Evolutionary conservation across 2,888 invertebrate genomes (phyloP).

Genomic region (Petrolisthes manimaculis): DNA sequence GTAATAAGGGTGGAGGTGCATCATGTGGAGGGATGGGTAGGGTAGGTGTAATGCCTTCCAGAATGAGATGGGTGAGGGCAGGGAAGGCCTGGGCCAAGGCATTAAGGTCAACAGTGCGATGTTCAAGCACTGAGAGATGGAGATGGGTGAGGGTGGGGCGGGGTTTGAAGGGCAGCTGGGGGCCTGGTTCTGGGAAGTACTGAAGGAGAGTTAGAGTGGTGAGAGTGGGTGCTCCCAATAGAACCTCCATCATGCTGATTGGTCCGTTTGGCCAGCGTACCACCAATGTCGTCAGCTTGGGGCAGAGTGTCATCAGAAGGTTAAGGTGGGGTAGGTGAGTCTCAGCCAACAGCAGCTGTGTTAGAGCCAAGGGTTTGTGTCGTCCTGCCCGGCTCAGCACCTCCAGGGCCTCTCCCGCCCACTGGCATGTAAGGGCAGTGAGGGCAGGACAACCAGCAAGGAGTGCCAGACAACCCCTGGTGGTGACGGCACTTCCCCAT

Average conservation of each 20-base stretch:
- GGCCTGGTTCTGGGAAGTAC: conserved; percentile 29
- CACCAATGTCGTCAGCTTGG: conserved; percentile 34
- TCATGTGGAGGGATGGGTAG: conserved; percentile 15
- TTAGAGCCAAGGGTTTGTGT: conserved; percentile 15
- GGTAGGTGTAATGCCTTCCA: conserved; percentile 47
- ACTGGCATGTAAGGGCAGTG: conserved; percentile 44
- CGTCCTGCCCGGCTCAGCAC: conserved; percentile 31
- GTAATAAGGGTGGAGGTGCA: not conserved
- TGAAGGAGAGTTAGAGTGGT: conserved; percentile 46
- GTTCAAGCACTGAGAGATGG: conserved; percentile 48
- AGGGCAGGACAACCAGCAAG: conserved; percentile 39
- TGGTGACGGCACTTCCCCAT: conserved; percentile 56
- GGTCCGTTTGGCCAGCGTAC: conserved; percentile 47
- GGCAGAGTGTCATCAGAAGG: conserved; percentile 35
- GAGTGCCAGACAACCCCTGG: conserved; percentile 42
- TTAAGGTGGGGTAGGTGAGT: conserved; percentile 30
- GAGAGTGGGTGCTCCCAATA: conserved; percentile 28
- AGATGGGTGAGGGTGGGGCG: conserved; percentile 42
- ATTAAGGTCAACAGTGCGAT: conserved; percentile 30
- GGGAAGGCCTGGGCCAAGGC: conserved; percentile 36
- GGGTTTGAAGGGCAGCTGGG: conserved; percentile 23
- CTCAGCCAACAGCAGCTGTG: conserved; percentile 53
- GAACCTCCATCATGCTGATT: conserved; percentile 24
- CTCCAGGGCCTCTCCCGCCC: conserved; percentile 53
- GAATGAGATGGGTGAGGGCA: conserved; percentile 33